Conservation (phyloP, 2,113 vertebrate genomes). For the Microcebus griseorufus region DNA sequence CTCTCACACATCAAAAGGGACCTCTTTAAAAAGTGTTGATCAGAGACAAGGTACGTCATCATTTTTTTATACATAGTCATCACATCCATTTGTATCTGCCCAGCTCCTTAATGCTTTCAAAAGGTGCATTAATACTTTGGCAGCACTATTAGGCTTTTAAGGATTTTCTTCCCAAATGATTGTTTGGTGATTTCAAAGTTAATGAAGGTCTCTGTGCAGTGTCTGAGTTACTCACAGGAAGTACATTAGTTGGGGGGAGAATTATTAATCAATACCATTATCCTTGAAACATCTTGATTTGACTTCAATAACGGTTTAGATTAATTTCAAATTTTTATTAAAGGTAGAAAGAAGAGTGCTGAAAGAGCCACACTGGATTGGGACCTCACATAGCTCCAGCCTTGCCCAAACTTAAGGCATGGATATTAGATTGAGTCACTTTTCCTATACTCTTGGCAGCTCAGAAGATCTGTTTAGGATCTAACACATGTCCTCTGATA, state of each 20-base stretch:
- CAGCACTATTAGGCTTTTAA: background rate
- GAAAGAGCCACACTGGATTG: background rate
- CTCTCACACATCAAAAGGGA: conserved; percentile 56
- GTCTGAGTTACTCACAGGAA: background rate
- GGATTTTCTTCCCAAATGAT: conserved; percentile 18
- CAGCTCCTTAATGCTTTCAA: background rate
- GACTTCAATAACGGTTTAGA: background rate
- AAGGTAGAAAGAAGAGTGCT: background rate
- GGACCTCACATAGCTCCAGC: background rate
- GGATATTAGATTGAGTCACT: background rate
- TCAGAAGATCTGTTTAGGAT: background rate
- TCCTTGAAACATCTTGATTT: conserved; percentile 8
- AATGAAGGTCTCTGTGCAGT: background rate
- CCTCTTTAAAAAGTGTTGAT: conserved; percentile 43
- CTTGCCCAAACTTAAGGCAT: background rate
- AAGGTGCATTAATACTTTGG: background rate
- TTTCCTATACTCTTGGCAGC: background rate
- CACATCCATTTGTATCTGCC: background rate
- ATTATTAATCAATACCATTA: conserved; percentile 34
- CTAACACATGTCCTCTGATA: background rate
- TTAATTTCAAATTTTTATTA: conserved; percentile 16
- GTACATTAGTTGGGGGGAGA: background rate
- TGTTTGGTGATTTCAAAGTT: background rate
- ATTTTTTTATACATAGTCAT: background rate
- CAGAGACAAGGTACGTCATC: background rate